Conservation (phyloP, 2,888 invertebrate genomes). For the Agrenia bidenticulata region DNA sequence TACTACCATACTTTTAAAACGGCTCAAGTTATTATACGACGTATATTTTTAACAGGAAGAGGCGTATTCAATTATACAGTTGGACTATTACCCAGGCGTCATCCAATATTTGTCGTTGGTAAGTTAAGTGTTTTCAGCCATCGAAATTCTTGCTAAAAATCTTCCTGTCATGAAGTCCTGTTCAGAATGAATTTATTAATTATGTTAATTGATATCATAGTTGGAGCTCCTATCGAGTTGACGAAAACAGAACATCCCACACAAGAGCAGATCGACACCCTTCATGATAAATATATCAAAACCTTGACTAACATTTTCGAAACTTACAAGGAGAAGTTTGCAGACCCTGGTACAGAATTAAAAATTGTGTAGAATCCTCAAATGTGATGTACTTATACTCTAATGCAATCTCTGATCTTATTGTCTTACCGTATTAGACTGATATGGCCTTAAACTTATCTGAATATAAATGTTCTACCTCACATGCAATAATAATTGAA, state of each 20-base stretch:
- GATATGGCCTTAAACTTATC: no score
- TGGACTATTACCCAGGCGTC: conserved; percentile 78
- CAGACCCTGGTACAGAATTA: conserved; percentile 50
- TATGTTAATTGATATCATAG: no score
- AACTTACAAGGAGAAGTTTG: conserved; percentile 76
- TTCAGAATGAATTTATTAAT: neutral
- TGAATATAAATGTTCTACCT: no score
- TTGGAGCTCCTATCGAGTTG: conserved; percentile 81
- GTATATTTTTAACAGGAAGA: conserved; percentile 59
- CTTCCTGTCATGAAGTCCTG: neutral
- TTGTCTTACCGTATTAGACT: no score
- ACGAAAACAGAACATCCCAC: conserved; percentile 70
- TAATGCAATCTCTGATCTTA: no score
- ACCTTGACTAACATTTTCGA: conserved; percentile 75
- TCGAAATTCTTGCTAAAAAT: neutral
- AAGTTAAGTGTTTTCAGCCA: conserved; percentile 1
- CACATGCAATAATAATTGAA: no score
- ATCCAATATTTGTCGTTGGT: conserved; percentile 62
- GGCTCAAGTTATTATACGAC: neutral
- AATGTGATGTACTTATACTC: no score
- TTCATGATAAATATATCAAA: conserved; percentile 74
- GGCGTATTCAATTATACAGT: conserved; percentile 90
- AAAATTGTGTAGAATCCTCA: conserved; percentile 10
- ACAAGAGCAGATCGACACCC: conserved; percentile 69
- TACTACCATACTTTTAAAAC: neutral